Evolutionary conservation across 37 sponge, comb jelly and placozoan species (phyloP), one percentile per base, ranked within the genome.

Genomic region (Cliona cf. orientalis): DNA sequence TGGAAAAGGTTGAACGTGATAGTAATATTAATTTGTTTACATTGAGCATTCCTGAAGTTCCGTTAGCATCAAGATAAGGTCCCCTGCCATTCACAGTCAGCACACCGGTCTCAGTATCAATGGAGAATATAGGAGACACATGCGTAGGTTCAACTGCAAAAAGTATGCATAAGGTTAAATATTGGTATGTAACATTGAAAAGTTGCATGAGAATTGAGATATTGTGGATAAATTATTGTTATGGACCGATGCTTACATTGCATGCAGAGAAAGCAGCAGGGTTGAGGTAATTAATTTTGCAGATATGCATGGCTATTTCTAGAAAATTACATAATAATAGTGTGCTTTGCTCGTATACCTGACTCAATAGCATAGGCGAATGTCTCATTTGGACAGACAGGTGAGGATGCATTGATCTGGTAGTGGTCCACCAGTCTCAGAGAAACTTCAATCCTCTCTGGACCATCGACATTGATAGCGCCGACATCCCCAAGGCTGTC

Each of bases 331-430:
- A 43, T 71, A 31, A 43, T 71, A 5, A 71, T 26, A 42, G 26
- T 5, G 19, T 9, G 72, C 40, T 69, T 3, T 6, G 59, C 21
- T 58, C 21, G 46, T 58, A 72, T 76, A 88, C 88, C 80, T 61
- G 82, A 53, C 22, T 81, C 76, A 32, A 88, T 80, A 25, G 33
- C 55, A 71, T 58, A 88, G 7, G 76, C 19, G 14, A 81, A 46
- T 33, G 88, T 39, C 57, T 66, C 76, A 25, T 75, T 57, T 39
- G 88, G 82, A 60, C 88, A 88, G 40, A 74, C 60, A 3, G 77
- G 59, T 3, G 88, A 70, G n/a, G 70, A 69, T 29, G 76, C 88
- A 72, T n/a, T 71, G 71, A 81, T 41, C 5, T 1, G 19, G 25
- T 56, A 56, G 41, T 6, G 34, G 25, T 45, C 58, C 0, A 57